These are phyloP conservation scores for Colaptes auratus DNA, from an alignment of 2,113 vertebrate species.

Conservation along the genomic window DNA sequence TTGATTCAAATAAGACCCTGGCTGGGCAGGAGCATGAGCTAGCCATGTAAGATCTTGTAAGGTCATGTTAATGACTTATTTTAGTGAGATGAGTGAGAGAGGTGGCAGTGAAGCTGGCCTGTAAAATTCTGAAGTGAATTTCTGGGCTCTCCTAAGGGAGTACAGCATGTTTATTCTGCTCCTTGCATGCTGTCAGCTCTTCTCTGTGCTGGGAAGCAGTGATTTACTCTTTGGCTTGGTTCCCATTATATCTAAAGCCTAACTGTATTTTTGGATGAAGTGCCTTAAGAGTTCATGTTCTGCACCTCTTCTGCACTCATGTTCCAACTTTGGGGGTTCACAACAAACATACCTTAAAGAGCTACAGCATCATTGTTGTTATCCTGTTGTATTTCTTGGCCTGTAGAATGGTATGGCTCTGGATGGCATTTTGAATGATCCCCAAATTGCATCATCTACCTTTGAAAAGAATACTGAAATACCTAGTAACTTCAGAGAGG, in stretches of 20 bases:
- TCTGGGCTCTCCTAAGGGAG: not conserved
- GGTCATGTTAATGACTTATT: not conserved
- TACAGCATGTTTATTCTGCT: not conserved
- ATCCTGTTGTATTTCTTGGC: not conserved
- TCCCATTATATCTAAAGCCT: not conserved
- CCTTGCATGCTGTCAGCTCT: not conserved
- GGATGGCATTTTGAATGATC: not conserved
- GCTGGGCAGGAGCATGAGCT: not conserved
- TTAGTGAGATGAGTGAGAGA: not conserved
- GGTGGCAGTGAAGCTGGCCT: not conserved
- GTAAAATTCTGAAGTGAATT: not conserved
- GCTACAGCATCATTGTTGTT: not conserved
- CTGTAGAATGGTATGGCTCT: not conserved
- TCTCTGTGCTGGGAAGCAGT: not conserved
- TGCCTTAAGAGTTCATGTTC: not conserved
- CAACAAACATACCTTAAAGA: not conserved
- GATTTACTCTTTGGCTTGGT: not conserved
- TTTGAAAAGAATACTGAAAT: not conserved
- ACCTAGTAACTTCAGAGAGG: not conserved
- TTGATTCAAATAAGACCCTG: not conserved
- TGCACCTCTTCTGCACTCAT: not conserved
- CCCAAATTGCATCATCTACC: not conserved
- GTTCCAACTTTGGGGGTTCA: not conserved
- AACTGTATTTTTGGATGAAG: not conserved
- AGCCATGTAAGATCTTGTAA: not conserved